Evolutionary conservation across 2,888 invertebrate species (phyloP).

Genomic region (Hydropsyche betteni): DNA sequence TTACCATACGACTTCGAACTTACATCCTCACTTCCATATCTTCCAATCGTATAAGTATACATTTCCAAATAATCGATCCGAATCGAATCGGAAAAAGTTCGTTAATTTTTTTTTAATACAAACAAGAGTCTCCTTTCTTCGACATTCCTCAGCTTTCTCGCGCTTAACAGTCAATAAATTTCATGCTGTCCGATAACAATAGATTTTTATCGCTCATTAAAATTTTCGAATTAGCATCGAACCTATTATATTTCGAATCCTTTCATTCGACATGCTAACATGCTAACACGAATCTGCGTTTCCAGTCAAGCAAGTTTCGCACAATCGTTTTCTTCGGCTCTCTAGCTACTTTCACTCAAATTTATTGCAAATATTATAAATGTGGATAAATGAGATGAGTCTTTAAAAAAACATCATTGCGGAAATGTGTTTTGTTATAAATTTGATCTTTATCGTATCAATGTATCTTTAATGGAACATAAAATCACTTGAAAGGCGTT

Average conservation of each 20-base stretch:
- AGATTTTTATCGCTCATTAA: neutral
- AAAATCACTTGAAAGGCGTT: too few relatives aligned
- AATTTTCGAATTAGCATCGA: constrained; percentile 7
- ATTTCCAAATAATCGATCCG: neutral
- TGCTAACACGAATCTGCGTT: constrained; percentile 36
- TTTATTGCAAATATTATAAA: neutral
- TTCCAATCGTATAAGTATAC: too few relatives aligned
- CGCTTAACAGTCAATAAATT: neutral
- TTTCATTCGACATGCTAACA: constrained; percentile 36
- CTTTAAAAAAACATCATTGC: too few relatives aligned
- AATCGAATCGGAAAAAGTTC: neutral
- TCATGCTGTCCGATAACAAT: neutral
- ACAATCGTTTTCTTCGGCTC: constrained; percentile 6
- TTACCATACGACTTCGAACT: constrained; percentile 17
- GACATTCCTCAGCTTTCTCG: neutral
- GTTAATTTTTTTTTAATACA: neutral
- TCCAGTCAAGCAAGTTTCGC: constrained; percentile 31
- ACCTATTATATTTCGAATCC: constrained; percentile 7
- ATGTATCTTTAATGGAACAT: too few relatives aligned
- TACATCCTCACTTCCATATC: constrained; percentile 27
- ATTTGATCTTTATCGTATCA: too few relatives aligned
- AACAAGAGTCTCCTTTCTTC: neutral
- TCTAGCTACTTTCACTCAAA: constrained; percentile 28
- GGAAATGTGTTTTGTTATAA: too few relatives aligned
- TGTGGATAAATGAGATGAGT: too few relatives aligned